Conservation (phyloP, 2,113 vertebrate species). For the Taxidea taxus region DNA sequence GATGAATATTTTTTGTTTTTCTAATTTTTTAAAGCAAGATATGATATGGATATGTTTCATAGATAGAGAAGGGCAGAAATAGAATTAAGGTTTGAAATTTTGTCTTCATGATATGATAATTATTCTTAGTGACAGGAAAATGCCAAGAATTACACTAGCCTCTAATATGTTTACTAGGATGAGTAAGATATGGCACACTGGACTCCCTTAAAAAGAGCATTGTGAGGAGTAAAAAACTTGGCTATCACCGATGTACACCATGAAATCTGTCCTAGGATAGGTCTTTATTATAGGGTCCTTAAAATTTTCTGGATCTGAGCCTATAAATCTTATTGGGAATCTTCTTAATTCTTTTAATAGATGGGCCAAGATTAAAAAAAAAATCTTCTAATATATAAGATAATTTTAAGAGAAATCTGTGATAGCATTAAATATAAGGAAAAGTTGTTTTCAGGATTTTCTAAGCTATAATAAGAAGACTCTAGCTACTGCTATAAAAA, state of each 20-base stretch:
- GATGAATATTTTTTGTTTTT: background rate
- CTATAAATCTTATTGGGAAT: background rate
- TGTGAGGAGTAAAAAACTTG: background rate
- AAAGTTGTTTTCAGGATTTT: background rate
- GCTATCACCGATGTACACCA: background rate
- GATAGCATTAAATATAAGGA: background rate
- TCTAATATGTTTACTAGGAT: background rate
- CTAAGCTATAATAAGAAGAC: background rate
- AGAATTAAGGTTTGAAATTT: background rate
- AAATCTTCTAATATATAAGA: background rate
- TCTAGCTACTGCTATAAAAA: background rate
- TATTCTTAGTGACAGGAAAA: background rate
- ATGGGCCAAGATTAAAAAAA: background rate
- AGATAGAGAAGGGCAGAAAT: background rate
- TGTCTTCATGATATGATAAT: background rate
- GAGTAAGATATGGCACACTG: background rate
- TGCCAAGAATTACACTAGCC: background rate
- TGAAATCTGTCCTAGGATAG: background rate
- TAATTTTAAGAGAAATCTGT: background rate
- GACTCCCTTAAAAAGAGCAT: background rate
- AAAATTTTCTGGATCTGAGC: background rate
- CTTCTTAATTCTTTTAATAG: background rate
- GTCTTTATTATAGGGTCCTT: background rate
- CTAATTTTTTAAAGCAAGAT: background rate
- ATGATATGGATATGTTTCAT: background rate